Evolutionary conservation across 2,797 vertebrate species (phyloP), one percentile per base, ranked within the genome.

Genomic region (Luscinia luscinia): DNA sequence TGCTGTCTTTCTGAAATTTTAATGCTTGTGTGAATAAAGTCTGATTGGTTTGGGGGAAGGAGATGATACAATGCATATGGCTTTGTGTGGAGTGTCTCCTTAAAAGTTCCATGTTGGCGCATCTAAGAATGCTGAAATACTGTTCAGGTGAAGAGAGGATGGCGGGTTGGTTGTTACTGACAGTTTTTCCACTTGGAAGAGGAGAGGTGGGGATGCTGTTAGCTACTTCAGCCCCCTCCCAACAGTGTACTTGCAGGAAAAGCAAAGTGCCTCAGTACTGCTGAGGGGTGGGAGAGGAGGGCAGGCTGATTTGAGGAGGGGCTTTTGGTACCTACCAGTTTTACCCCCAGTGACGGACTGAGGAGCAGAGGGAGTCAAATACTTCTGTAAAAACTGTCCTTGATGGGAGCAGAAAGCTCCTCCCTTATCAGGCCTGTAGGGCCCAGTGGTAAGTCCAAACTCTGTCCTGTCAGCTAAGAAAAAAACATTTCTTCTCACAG

Each of bases 401-500:
- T 0, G 11, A 28, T 36, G 46, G 36, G 85, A 83, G 63, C 57
- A 79, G 72, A 76, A 72, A 41, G 48, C 36, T 94, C 22, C 20
- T 83, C 19, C 17, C 34, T 80, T 87, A 64, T 58, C 64, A 67
- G 74, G 30, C 48, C 23, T 40, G 6, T 55, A 3, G 3, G 6
- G 32, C 49, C 46, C 26, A 11, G 51, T 27, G 27, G 34, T 20
- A 32, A 83, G 63, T 70, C 57, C 68, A 64, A 69, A 54, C 46
- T 58, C 6, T 67, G 28, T 46, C 54, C 11, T 91, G 52, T 85
- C 21, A 34, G 52, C 75, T 89, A 24, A 49, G 43, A 64, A 49
- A 69, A 79, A 84, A 67, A 14, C 3, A 9, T 89, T 87, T 85
- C 52, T 90, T 93, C 70, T 90, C 63, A 16, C 19, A n/a, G 32